Evolutionary conservation across 2,888 invertebrate species (phyloP).

Genomic region (Pseudeuparius sepicola): DNA sequence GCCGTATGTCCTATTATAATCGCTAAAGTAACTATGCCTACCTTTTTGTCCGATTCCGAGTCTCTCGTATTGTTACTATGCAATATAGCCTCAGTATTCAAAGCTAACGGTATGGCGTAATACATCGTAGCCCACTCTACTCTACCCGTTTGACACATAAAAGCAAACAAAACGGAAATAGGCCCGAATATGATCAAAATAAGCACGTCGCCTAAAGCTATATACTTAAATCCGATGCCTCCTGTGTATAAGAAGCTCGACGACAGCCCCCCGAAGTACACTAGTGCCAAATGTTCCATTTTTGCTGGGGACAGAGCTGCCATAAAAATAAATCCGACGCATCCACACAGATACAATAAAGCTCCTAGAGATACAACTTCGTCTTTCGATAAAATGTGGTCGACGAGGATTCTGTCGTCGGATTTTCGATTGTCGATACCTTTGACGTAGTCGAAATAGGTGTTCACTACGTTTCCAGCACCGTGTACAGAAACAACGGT

Average conservation of each 20-base stretch:
- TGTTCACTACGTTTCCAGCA: constrained; percentile 94
- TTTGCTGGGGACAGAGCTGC: constrained; percentile 69
- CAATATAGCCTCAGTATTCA: constrained; percentile 91
- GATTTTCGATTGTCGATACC: constrained; percentile 90
- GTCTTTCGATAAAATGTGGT: constrained; percentile 74
- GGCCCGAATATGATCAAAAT: constrained; percentile 91
- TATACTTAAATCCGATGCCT: constrained; percentile 91
- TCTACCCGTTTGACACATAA: constrained; percentile 83
- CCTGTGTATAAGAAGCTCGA: constrained; percentile 96
- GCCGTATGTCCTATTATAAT: constrained; percentile 85
- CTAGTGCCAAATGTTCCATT: constrained; percentile 89
- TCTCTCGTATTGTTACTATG: constrained; percentile 94
- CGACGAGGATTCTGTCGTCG: constrained; percentile 91
- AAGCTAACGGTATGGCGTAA: constrained; percentile 86
- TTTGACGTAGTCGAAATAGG: constrained; percentile 90
- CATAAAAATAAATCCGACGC: constrained; percentile 41
- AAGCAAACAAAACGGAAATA: constrained; percentile 86
- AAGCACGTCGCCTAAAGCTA: constrained; percentile 86
- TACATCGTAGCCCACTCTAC: constrained; percentile 87
- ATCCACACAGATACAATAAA: constrained; percentile 77
- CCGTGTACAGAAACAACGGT: constrained; percentile 89
- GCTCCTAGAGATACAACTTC: constrained; percentile 76
- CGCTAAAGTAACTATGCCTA: constrained; percentile 91
- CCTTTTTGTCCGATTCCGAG: constrained; percentile 75
- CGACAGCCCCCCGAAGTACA: constrained; percentile 91